Evolutionary conservation across 2,888 invertebrate genomes (phyloP), one percentile per base, ranked within the genome.

Genomic region (Bursaphelenchus okinawaensis): DNA sequence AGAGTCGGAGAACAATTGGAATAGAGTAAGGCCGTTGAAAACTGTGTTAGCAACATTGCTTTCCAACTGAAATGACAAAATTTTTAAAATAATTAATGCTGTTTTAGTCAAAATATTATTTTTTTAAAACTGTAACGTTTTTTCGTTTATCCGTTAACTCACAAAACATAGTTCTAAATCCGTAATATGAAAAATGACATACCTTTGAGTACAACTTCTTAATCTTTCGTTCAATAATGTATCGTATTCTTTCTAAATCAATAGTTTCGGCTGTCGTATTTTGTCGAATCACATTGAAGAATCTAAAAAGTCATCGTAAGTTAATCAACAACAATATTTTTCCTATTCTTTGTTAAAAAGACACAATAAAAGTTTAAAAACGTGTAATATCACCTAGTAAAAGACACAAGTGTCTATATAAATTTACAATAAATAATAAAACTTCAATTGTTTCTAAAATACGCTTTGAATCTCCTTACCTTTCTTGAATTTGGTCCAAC

Each of bases 1-100:
- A 16, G 63, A 66, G 26, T 88, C 87, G n/a, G 91, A 91, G 83
- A 91, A 92, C 27, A 93, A 84, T 79, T 90, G 89, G 82, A 93
- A 91, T 0, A 89, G 90, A 71, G 92, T 90, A 61, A 90, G 86
- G 75, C 89, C 87, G 80, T 88, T 89, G 0, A 91, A 90, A 58
- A 92, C 85, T 0, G 88, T 87, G 71, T 89, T 88, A 79, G 91
- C 90, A 0, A 92, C 91, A 71, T 69, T 66, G 8, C 83, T 83
- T 72, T 86, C 93, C 56, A 92, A 67, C 83, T 85, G 73, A 28
- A 75, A 68, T n/a, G n/a, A n/a, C n/a, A n/a, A n/a, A n/a, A n/a
- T n/a, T n/a, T n/a, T n/a, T n/a, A n/a, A n/a, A n/a, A n/a, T n/a
- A n/a, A n/a, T n/a, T n/a, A n/a, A n/a, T n/a, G n/a, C n/a, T n/a